Base-by-base conservation (phyloP, 2,797 vertebrate species). In the Eulemur albifrons region DNA sequence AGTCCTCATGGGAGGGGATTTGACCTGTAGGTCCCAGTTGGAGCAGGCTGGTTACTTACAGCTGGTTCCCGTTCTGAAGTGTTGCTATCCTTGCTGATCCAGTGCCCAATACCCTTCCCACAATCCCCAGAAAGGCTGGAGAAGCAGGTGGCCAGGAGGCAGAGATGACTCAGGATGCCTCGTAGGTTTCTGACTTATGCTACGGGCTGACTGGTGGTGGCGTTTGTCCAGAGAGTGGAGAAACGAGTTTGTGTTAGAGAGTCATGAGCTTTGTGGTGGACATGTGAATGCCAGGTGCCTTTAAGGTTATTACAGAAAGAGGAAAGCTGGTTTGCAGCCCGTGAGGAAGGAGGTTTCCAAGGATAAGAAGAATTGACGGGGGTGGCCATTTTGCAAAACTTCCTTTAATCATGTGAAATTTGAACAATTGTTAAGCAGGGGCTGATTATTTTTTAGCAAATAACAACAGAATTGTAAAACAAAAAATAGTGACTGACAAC, bases 61-160 rank as follows among this genome's bases (percentile, higher is more conserved):
- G 23, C 38, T 5, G 59, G 6, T 4, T 7, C 65, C 25, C 27
- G 21, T 69, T 72, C 48, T 8, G n/a, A 8, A 48, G n/a, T 54
- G 11, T 0, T n/a, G 43, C 54, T 18, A 7, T 13, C 30, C 32
- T 38, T 25, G 25, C 11, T 21, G 59, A 67, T 4, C 2, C 50
- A n/a, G 20, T 4, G 20, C 12, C 57, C 59, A 17, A 4, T 1
- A 5, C 10, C 32, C 4, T n/a, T 14, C 20, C 3, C 11, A 0
- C 4, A 5, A 32, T 9, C 21, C 25, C 23, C 14, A 5, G 65
- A 73, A 63, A 14, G 15, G 12, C 2, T 10, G 4, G n/a, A 27
- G 7, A 27, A 9, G 10, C 13, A 4, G 8, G 63, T 23, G 4
- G 1, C 38, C 40, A 30, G 50, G 30, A n/a, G 38, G 57, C 23